A percentile compares a stretch with the other conserved stretches of the same genome.
These are phyloP conservation scores for Myotis daubentonii DNA, from an alignment of 2,797 vertebrate genomes.

Conservation along the genomic window DNA sequence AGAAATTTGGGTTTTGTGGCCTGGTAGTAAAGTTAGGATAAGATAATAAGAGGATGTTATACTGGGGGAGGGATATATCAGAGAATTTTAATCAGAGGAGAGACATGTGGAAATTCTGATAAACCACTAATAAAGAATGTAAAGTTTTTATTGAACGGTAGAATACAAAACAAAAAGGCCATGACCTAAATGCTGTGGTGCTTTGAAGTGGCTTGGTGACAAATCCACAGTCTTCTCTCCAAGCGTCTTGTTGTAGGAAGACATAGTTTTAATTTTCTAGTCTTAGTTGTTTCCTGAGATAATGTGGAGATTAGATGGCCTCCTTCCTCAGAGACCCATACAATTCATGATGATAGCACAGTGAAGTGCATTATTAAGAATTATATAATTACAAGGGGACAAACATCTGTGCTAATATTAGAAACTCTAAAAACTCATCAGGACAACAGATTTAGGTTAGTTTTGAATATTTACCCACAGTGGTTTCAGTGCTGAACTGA, in stretches of 20 bases:
- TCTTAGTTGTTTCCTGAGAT: neutral
- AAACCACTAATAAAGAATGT: neutral
- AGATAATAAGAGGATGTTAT: neutral
- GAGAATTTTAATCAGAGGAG: neutral
- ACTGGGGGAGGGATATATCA: neutral
- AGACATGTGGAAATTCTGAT: neutral
- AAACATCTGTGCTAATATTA: neutral
- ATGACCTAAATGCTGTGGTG: neutral
- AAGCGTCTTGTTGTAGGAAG: neutral
- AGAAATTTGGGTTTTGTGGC: neutral
- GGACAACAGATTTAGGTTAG: neutral
- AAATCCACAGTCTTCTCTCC: neutral
- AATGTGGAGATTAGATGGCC: neutral
- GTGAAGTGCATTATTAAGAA: neutral
- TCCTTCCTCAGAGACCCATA: neutral
- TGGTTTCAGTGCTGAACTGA: neutral
- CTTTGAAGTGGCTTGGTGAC: neutral
- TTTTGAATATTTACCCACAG: neutral
- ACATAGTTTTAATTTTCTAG: neutral
- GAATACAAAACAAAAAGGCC: neutral
- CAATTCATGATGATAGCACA: neutral
- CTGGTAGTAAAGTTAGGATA: neutral
- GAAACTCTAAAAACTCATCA: neutral
- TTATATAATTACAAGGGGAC: neutral
- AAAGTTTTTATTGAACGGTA: neutral